Evolutionary conservation across 2,797 vertebrate genomes (phyloP).

Genomic region (Cuniculus paca): DNA sequence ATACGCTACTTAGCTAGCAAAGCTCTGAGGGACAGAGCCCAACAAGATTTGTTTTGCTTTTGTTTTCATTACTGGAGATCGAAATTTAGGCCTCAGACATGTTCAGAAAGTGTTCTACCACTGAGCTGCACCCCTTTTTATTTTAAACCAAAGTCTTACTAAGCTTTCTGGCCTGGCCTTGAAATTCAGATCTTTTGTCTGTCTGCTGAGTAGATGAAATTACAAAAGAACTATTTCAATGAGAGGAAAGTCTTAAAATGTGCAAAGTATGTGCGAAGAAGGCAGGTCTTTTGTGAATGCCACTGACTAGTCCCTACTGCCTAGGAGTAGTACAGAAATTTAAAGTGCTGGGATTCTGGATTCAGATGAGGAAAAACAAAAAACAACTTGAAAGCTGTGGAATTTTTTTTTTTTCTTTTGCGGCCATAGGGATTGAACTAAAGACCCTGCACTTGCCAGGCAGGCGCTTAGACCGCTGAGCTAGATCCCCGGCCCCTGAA

Average conservation of each 20-base stretch:
- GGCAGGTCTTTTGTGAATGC: neutral
- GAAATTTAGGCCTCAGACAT: neutral
- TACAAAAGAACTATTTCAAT: neutral
- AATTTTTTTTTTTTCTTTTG: too few species aligned
- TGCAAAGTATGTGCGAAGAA: neutral
- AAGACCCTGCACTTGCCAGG: too few species aligned
- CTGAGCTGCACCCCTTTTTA: neutral
- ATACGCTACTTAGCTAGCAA: neutral
- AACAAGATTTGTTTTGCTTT: neutral
- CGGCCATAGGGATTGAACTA: too few species aligned
- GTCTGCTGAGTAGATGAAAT: neutral
- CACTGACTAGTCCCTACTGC: neutral
- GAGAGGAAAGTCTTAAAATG: neutral
- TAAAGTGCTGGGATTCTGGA: neutral
- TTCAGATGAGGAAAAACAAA: neutral
- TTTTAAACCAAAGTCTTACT: neutral
- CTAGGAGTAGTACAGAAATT: neutral
- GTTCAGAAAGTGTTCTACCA: neutral
- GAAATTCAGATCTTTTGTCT: neutral
- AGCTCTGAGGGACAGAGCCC: neutral
- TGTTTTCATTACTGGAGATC: neutral
- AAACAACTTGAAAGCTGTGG: neutral
- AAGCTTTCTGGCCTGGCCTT: neutral
- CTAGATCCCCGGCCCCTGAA: too few species aligned
- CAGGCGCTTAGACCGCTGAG: too few species aligned